Base-by-base conservation (phyloP, 2,888 invertebrate species). In the Acleris emargana region DNA sequence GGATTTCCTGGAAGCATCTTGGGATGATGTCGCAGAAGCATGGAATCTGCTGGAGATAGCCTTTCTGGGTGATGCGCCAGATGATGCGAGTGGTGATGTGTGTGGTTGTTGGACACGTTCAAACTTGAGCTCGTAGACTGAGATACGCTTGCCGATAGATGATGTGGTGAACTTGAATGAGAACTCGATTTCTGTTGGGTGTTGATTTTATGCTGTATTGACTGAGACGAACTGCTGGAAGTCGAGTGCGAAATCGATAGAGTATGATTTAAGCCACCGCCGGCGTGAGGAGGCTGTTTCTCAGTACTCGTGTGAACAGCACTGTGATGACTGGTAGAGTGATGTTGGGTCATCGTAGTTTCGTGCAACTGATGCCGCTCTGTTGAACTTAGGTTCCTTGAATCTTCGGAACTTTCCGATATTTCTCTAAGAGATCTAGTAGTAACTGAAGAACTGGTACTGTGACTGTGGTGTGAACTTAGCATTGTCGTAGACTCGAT, bases 391-490 rank as follows among this genome's bases (percentile, higher is more conserved):
- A 87, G 87, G 78, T 92, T 81, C 78, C 93, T 83, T 38, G 89
- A 87, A 72, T 93, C 93, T 67, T 93, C 93, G 17, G 84, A 76
- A 68, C 90, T 91, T 76, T 94, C 94, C 20, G 94, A 91, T 69
- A 94, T 93, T 80, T 94, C 96, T 75, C 95, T 90, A 49, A 93
- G 77, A 49, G 93, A 93, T 73, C 96, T 93, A 7, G 95, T 95
- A 17, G 95, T 95, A n/a, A 96, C 94, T 18, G 95, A 95, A 68
- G 94, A 95, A 73, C 95, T 95, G 16, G 95, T 95, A 74, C 95
- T 95, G 75, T 95, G 95, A 74, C 95, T 95, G 75, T 95, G 95
- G 22, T 54, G 96, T 16, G 95, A 94, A 83, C 95, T 94, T 77
- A 96, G 93, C 80, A 95, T 95, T 0, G 95, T 95, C 61, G 95